phyloP scores from a whole-genome alignment of 2,888 invertebrate genomes.

The Caenorhabditis sulstoni region DNA sequence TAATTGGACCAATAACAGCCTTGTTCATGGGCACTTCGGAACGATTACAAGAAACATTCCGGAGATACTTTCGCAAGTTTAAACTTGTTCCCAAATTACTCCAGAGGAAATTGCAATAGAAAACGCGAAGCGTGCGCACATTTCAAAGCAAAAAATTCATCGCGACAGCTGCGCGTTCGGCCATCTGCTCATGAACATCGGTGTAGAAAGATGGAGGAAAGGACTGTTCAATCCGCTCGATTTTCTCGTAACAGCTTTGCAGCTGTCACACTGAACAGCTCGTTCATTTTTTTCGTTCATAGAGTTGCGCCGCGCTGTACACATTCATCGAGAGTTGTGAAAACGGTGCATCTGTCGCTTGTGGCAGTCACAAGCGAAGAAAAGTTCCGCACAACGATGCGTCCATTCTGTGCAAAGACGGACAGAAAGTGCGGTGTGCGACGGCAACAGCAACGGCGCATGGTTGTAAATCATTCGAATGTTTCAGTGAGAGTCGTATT shows the following conservation, averaged over 20 bases:
- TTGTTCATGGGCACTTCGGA: no score
- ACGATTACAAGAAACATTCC: no score
- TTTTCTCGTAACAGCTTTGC: constrained; percentile 5
- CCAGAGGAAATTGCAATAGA: no score
- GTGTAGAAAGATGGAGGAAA: not conserved
- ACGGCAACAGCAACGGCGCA: not conserved
- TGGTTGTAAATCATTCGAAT: constrained; percentile 19
- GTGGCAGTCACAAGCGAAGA: constrained; percentile 1
- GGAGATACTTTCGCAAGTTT: no score
- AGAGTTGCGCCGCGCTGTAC: no score
- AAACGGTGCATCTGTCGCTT: constrained; percentile 11
- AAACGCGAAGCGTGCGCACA: no score
- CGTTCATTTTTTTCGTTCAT: no score
- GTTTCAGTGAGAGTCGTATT: not conserved
- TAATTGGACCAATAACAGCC: no score
- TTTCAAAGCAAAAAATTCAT: constrained; percentile 1
- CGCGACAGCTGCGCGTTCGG: constrained; percentile 25
- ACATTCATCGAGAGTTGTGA: not conserved
- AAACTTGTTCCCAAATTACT: no score
- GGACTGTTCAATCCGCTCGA: constrained; percentile 1
- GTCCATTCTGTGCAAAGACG: no score
- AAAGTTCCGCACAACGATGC: no score
- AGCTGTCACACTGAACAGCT: constrained; percentile 17
- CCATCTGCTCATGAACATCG: constrained; percentile 26
- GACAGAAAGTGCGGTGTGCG: not conserved